Evolutionary conservation across 2,888 invertebrate genomes (phyloP).

Genomic region (Nyleta sp.): DNA sequence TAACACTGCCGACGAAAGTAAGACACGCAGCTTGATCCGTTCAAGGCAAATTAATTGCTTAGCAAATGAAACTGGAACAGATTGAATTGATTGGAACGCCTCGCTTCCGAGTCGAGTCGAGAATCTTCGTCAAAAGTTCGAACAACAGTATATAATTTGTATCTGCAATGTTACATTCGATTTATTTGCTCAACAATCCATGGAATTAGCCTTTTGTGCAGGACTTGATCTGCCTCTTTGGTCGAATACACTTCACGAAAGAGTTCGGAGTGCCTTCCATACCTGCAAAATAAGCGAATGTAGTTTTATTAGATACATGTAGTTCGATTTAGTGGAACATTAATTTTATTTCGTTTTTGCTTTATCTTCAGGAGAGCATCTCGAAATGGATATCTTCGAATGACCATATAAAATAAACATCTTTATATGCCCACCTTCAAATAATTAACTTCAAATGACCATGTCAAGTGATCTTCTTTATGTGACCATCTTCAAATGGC

Average conservation of each 20-base stretch:
- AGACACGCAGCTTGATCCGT: slow-evolving; percentile 8
- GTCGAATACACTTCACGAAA: slow-evolving; percentile 52
- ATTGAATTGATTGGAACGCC: background rate
- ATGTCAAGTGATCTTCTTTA: too few relatives aligned
- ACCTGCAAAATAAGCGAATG: slow-evolving; percentile 18
- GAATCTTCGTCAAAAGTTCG: background rate
- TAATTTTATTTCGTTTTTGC: too few relatives aligned
- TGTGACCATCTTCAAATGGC: too few relatives aligned
- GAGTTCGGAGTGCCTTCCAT: slow-evolving; percentile 26
- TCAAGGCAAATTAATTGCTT: slow-evolving; percentile 7
- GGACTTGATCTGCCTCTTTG: slow-evolving; percentile 45
- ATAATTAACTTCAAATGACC: too few relatives aligned
- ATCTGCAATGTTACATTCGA: slow-evolving; percentile 29
- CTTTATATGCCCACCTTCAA: too few relatives aligned
- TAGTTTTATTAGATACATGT: too few relatives aligned
- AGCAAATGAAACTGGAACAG: slow-evolving; percentile 3
- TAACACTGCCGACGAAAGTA: slow-evolving; percentile 47
- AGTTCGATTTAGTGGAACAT: too few relatives aligned
- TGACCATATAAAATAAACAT: too few relatives aligned
- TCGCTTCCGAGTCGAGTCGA: background rate
- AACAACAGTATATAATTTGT: slow-evolving; percentile 2
- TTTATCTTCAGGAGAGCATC: too few relatives aligned
- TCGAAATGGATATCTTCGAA: too few relatives aligned
- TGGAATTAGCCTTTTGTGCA: slow-evolving; percentile 36
- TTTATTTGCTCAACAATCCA: background rate